A percentile compares a stretch with the other conserved stretches of the same genome.
These are phyloP conservation scores for Alauda arvensis DNA, from an alignment of 2,797 vertebrate genomes.

Conservation along the genomic window DNA sequence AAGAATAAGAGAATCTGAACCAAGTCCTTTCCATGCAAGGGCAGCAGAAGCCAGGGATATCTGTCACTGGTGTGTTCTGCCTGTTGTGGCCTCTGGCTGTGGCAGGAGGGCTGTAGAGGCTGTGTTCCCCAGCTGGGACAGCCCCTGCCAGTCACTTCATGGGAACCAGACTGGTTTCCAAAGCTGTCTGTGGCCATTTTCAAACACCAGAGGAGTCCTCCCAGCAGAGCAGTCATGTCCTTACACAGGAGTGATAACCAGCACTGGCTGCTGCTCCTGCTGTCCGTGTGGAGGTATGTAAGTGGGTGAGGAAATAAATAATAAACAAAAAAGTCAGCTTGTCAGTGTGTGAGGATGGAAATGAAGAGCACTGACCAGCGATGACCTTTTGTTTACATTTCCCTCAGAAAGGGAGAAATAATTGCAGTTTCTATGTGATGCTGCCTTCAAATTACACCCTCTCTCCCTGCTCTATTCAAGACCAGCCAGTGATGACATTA, in stretches of 20 bases:
- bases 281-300: background rate
- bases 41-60: background rate
- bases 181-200: background rate
- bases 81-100: background rate
- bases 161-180: background rate
- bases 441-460: constrained; percentile 65
- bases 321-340: constrained; percentile 57
- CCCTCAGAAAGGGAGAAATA: constrained; percentile 68
- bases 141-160: background rate
- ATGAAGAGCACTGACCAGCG: constrained; percentile 59
- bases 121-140: background rate
- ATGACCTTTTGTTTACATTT: constrained; percentile 74
- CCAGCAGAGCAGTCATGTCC: background rate
- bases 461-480: constrained; percentile 66
- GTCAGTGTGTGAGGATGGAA: constrained; percentile 44
- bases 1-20: background rate
- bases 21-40: background rate
- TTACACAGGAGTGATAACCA: background rate
- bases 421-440: constrained; percentile 65
- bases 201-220: background rate
- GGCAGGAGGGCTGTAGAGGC: background rate
- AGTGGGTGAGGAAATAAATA: constrained; percentile 35
- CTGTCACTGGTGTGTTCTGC: background rate
- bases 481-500: constrained; percentile 71
- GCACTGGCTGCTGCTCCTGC: background rate